Percentiles rank a stretch among this genome's conserved stretches.
Conservation (phyloP, 1,140 invertebrate species). For the Arctopsyche grandis region DNA sequence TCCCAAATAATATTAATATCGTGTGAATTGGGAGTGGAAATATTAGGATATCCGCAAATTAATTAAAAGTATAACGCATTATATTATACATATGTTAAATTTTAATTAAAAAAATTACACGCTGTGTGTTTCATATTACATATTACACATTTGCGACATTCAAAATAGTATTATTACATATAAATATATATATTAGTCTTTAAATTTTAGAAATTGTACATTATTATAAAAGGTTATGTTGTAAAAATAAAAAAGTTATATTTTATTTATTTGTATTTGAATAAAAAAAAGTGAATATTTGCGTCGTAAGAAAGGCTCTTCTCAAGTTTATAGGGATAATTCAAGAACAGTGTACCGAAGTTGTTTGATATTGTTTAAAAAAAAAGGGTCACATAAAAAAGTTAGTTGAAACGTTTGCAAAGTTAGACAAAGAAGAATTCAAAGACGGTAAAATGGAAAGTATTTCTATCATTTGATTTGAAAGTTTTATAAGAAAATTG, state of each 20-base stretch:
- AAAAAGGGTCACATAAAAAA: slow-evolving; percentile 6
- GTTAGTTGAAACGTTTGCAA: slow-evolving; percentile 1
- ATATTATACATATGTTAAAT: background rate
- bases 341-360: background rate
- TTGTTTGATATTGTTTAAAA: slow-evolving; percentile 1
- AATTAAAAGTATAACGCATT: too few relatives aligned
- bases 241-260: too few relatives aligned
- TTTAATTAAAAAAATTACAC: too few relatives aligned
- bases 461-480: slow-evolving; percentile 9
- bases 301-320: background rate
- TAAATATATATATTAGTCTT: too few relatives aligned
- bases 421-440: slow-evolving; percentile 4
- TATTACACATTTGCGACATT: too few relatives aligned
- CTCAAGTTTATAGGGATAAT: background rate
- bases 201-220: too few relatives aligned
- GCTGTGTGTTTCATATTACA: too few relatives aligned
- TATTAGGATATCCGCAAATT: too few relatives aligned
- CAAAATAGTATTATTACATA: too few relatives aligned
- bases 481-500: background rate
- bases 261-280: too few relatives aligned
- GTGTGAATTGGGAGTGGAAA: too few relatives aligned
- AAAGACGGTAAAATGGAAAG: background rate
- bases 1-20: background rate
- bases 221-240: too few relatives aligned
- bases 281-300: background rate